Conservation (phyloP, 2,888 invertebrate species). For the Lissocephala sabroskyi region DNA sequence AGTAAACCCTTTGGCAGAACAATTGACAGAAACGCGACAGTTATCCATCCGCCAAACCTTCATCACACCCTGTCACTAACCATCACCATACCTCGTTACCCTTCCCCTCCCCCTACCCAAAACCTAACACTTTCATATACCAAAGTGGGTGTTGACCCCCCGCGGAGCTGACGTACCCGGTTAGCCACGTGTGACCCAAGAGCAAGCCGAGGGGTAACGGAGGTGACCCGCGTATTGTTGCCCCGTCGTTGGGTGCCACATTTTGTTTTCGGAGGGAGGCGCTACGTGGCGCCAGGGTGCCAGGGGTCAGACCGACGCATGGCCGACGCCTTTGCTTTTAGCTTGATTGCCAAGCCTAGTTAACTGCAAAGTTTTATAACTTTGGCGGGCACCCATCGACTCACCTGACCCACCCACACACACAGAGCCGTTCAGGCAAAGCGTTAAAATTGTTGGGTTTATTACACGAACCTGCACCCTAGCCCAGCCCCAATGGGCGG, state of each 20-base stretch:
- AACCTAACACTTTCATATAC: too few relatives aligned
- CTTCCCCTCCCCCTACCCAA: too few relatives aligned
- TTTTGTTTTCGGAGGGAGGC: neutral
- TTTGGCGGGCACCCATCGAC: conserved; percentile 43
- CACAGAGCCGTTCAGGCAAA: too few relatives aligned
- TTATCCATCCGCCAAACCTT: too few relatives aligned
- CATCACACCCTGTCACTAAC: too few relatives aligned
- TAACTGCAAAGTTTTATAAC: conserved; percentile 67
- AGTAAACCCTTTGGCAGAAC: too few relatives aligned
- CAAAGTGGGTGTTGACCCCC: conserved; percentile 30
- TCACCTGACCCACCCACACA: neutral
- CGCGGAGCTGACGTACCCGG: neutral
- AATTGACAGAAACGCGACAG: too few relatives aligned
- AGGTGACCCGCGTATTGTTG: neutral
- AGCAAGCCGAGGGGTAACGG: neutral
- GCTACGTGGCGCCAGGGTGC: conserved; percentile 56
- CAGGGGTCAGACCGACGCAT: conserved; percentile 27
- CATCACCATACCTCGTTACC: too few relatives aligned
- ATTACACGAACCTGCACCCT: conserved; percentile 47
- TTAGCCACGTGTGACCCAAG: conserved; percentile 29
- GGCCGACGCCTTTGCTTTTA: conserved; percentile 63
- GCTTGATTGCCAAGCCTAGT: conserved; percentile 68
- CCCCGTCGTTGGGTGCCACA: neutral
- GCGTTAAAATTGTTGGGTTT: conserved; percentile 65
- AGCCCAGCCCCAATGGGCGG: too few relatives aligned